A percentile compares a stretch with the other conserved stretches of the same genome.
Evolutionary conservation across 2,888 invertebrate genomes (phyloP).

Genomic region (Petrolisthes manimaculis): DNA sequence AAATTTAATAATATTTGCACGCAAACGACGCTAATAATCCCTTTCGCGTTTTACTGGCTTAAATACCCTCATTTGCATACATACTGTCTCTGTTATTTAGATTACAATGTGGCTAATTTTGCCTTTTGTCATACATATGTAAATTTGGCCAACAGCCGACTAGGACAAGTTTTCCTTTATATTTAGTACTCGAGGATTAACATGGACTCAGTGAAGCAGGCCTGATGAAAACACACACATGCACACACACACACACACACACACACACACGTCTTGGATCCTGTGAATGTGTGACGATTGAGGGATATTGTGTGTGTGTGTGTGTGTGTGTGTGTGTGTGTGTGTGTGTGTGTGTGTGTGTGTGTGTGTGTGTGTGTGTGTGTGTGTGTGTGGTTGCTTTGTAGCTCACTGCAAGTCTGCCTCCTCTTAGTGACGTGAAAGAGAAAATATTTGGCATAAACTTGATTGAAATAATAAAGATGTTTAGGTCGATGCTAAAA

Average conservation of each 20-base stretch:
- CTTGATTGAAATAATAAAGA: too few relatives aligned
- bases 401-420: too few relatives aligned
- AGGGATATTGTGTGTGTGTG: neutral
- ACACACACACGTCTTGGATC: neutral
- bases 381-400: neutral
- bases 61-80: slow-evolving; percentile 8
- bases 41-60: neutral
- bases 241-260: slow-evolving; percentile 19
- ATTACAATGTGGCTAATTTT: slow-evolving; percentile 14
- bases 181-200: neutral
- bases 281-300: neutral
- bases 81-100: slow-evolving; percentile 1
- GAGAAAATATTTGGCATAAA: too few relatives aligned
- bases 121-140: slow-evolving; percentile 20
- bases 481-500: too few relatives aligned
- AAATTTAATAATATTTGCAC: slow-evolving; percentile 23
- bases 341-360: slow-evolving; percentile 4
- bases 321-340: slow-evolving; percentile 4
- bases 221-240: neutral
- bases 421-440: too few relatives aligned
- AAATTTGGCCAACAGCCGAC: slow-evolving; percentile 2
- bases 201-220: neutral
- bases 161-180: neutral
- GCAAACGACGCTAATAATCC: slow-evolving; percentile 23
- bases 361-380: neutral